These are phyloP conservation scores for Ondatra zibethicus DNA, from an alignment of 2,113 vertebrate genomes.

Conservation along the genomic window DNA sequence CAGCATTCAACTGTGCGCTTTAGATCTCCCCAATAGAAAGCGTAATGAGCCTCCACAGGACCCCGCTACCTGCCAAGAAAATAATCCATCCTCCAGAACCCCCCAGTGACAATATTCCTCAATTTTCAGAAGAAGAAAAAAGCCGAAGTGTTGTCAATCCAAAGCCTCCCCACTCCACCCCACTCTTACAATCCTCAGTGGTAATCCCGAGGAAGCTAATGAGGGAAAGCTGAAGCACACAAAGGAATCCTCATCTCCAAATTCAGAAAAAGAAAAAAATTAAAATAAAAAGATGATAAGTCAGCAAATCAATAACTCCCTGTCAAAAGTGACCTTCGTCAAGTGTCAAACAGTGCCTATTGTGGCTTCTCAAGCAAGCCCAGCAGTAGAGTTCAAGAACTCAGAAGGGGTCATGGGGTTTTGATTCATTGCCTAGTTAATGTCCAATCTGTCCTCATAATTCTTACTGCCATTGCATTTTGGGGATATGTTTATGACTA, in stretches of 20 bases:
- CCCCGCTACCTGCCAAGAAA: conserved; percentile 63
- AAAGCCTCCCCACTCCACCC: background rate
- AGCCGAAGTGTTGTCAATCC: background rate
- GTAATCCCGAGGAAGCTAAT: background rate
- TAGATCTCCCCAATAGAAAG: conserved; percentile 69
- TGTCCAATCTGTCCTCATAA: conserved; percentile 26
- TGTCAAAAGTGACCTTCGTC: conserved; percentile 50
- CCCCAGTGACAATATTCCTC: conserved; percentile 31
- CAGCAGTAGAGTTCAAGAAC: background rate
- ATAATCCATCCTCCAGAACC: conserved; percentile 53
- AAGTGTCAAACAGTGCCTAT: background rate
- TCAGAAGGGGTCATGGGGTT: background rate
- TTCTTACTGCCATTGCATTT: conserved; percentile 42
- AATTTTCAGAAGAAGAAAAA: background rate
- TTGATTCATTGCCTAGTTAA: background rate
- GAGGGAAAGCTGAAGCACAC: background rate
- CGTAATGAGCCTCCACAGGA: conserved; percentile 52
- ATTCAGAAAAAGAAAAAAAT: background rate
- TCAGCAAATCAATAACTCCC: conserved; percentile 55
- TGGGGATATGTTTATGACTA: background rate
- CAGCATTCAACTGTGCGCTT: conserved; percentile 59
- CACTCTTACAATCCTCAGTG: background rate
- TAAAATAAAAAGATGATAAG: background rate
- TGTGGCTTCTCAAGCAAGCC: conserved; percentile 14
- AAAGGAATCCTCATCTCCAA: conserved; percentile 38